phyloP scores from a whole-genome alignment of 2,113 vertebrate species.

The Ivindomyrus marchei region DNA sequence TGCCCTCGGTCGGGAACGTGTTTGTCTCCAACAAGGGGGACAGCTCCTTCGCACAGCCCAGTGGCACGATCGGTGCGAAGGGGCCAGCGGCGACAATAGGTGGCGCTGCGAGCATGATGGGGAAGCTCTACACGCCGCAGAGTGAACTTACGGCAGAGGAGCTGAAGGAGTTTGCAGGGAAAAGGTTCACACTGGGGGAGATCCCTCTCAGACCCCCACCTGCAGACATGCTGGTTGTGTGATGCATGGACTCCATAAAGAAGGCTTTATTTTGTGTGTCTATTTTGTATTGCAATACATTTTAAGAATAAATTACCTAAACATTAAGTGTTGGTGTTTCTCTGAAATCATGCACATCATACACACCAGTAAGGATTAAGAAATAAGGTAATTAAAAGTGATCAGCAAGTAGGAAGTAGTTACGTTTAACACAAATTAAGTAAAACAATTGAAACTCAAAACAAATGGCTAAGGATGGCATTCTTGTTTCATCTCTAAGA shows the following conservation, averaged over 20 bases:
- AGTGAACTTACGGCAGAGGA: constrained; percentile 71
- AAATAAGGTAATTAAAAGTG: neutral
- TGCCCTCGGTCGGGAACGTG: constrained; percentile 31
- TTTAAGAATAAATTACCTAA: neutral
- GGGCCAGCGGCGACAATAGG: constrained; percentile 26
- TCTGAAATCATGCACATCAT: neutral
- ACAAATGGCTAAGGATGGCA: neutral
- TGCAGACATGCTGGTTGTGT: constrained; percentile 61
- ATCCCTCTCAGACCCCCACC: constrained; percentile 75
- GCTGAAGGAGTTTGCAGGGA: constrained; percentile 71
- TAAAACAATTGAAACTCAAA: neutral
- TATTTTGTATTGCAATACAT: neutral
- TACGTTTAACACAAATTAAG: neutral
- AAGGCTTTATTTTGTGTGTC: neutral
- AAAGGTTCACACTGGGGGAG: constrained; percentile 71
- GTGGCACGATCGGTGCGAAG: constrained; percentile 18
- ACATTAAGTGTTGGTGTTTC: neutral
- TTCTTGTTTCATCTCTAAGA: neutral
- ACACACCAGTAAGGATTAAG: neutral
- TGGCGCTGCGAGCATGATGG: constrained; percentile 23
- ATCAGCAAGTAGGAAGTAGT: neutral
- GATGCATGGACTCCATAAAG: constrained; percentile 5
- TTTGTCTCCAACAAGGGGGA: constrained; percentile 30
- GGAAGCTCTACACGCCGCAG: constrained; percentile 66
- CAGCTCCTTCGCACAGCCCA: constrained; percentile 32